Evolutionary conservation across 2,888 invertebrate genomes (phyloP).

Genomic region (Drosophila colorata): DNA sequence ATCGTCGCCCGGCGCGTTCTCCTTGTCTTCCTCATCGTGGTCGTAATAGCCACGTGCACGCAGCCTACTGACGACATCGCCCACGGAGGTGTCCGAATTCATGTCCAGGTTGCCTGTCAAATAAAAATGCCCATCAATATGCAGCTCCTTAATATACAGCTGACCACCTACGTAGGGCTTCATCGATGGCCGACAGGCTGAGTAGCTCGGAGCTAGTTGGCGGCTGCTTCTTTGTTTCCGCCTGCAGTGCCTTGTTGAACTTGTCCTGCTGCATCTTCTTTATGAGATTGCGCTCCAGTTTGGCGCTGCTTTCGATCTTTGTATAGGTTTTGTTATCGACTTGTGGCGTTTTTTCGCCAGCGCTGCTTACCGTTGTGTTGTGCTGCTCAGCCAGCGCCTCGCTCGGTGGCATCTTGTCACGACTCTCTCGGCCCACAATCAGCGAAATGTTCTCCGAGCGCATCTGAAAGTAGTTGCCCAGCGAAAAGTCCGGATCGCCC

Average conservation of each 20-base stretch:
- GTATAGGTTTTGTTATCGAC: conserved; percentile 81
- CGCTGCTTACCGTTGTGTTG: conserved; percentile 11
- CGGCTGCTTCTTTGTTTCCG: conserved; percentile 35
- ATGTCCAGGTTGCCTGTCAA: conserved; percentile 75
- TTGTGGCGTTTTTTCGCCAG: conserved; percentile 67
- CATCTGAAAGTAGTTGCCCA: conserved; percentile 82
- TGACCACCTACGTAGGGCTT: conserved; percentile 76
- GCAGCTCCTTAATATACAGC: background rate
- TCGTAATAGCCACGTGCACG: conserved; percentile 40
- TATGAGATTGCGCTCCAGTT: conserved; percentile 52
- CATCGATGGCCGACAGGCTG: conserved; percentile 83
- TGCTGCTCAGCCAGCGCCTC: conserved; percentile 61
- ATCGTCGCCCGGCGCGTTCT: conserved; percentile 63
- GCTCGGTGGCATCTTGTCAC: conserved; percentile 61
- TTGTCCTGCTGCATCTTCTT: conserved; percentile 69
- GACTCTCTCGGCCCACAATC: conserved; percentile 70
- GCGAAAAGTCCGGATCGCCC: conserved; percentile 81
- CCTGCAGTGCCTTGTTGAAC: conserved; percentile 59
- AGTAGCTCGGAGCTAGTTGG: conserved; percentile 77
- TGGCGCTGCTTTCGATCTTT: conserved; percentile 68
- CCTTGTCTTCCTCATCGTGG: conserved; percentile 65
- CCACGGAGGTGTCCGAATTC: conserved; percentile 74
- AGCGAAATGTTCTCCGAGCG: conserved; percentile 82
- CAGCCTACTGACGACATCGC: conserved; percentile 72
- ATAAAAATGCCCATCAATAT: background rate